phyloP scores from a whole-genome alignment of 2,113 vertebrate species.

The Morone saxatilis region DNA sequence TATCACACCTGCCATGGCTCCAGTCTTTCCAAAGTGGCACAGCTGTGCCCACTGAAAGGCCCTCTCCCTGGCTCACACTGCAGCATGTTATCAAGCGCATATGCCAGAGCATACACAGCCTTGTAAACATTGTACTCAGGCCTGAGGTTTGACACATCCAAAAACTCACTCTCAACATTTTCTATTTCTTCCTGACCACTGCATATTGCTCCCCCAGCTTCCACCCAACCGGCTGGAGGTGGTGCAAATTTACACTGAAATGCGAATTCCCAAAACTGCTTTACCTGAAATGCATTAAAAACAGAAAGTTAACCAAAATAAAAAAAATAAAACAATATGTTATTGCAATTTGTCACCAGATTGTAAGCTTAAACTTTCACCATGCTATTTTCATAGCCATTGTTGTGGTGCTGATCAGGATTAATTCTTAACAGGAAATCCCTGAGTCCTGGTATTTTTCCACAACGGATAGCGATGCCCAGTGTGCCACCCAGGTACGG shows the following conservation, averaged over 20 bases:
- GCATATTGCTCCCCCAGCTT: slow-evolving; percentile 44
- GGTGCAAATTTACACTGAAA: slow-evolving; percentile 76
- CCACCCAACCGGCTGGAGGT: slow-evolving; percentile 30
- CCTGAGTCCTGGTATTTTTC: slow-evolving; percentile 73
- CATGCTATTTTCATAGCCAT: slow-evolving; percentile 58
- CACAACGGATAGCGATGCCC: slow-evolving; percentile 79
- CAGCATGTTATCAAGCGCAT: slow-evolving; percentile 59
- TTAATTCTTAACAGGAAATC: slow-evolving; percentile 68
- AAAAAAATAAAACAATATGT: neutral
- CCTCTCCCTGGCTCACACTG: slow-evolving; percentile 74
- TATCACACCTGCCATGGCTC: slow-evolving; percentile 79
- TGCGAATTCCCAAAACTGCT: slow-evolving; percentile 77
- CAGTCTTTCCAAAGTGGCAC: slow-evolving; percentile 71
- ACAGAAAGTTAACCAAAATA: neutral
- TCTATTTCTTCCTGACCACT: slow-evolving; percentile 74
- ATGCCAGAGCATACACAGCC: slow-evolving; percentile 4
- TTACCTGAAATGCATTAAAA: slow-evolving; percentile 40
- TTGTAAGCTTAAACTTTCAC: slow-evolving; percentile 11
- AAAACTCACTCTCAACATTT: slow-evolving; percentile 45
- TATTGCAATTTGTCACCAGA: neutral
- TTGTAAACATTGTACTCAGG: slow-evolving; percentile 13
- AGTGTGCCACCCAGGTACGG: slow-evolving; percentile 78
- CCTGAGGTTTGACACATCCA: slow-evolving; percentile 62
- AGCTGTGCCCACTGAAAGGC: slow-evolving; percentile 72
- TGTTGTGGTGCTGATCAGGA: slow-evolving; percentile 46